A percentile compares a stretch with the other conserved stretches of the same genome.
These are phyloP conservation scores for Nemotelus nigrinus DNA, from an alignment of 2,888 invertebrate genomes.

Conservation along the genomic window DNA sequence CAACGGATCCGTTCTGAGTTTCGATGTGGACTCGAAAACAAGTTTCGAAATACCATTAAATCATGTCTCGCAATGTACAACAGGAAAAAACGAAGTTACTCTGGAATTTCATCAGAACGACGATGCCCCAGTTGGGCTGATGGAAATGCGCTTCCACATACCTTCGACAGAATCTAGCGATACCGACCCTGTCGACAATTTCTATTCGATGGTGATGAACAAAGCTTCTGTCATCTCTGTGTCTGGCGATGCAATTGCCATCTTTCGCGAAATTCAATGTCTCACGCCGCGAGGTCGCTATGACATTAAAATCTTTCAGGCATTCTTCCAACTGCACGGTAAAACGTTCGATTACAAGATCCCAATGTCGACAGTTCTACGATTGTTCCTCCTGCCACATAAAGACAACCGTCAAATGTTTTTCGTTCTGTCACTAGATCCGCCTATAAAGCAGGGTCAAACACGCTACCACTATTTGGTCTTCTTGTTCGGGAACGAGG, in stretches of 20 bases:
- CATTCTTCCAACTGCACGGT: constrained; percentile 92
- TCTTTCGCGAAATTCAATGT: constrained; percentile 96
- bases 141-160: constrained; percentile 98
- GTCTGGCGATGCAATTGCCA: constrained; percentile 97
- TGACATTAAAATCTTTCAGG: constrained; percentile 90
- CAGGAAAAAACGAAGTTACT: constrained; percentile 97
- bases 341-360: constrained; percentile 99
- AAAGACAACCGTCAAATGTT: constrained; percentile 98
- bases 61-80: constrained; percentile 95
- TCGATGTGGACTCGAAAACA: constrained; percentile 82
- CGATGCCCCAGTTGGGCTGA: constrained; percentile 94
- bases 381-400: constrained; percentile 94
- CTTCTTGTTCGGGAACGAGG: constrained; percentile 92
- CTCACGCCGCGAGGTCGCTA: constrained; percentile 94
- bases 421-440: constrained; percentile 97
- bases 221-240: constrained; percentile 98
- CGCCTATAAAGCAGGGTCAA: constrained; percentile 99
- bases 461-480: constrained; percentile 97
- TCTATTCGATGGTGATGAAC: constrained; percentile 95
- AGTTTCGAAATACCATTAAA: constrained; percentile 96
- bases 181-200: constrained; percentile 94
- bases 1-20: constrained; percentile 84
- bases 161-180: constrained; percentile 90
- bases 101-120: constrained; percentile 99
- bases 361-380: constrained; percentile 94